Evolutionary conservation across 2,113 vertebrate species (phyloP), one percentile per base, ranked within the genome.

Genomic region (Misgurnus anguillicaudatus): DNA sequence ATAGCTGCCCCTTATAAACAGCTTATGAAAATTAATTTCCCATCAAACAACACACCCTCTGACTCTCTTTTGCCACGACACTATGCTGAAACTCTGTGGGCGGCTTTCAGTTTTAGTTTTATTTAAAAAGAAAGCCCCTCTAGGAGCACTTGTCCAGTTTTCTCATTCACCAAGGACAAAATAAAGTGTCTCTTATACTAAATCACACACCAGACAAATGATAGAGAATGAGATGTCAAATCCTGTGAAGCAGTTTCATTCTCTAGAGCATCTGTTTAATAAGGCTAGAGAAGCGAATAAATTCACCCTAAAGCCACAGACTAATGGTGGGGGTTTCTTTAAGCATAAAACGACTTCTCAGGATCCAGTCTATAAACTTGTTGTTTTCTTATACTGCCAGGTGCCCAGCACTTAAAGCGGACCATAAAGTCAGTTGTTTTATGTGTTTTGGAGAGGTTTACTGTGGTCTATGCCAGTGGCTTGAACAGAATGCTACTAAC

Each of bases 21-120:
- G 80, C 83, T 89, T 86, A 88, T 85, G 74, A 78, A 89, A 88
- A 89, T 90, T 82, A 85, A 90, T 90, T 90, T 79, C 86, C 87
- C 84, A 84, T 84, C 75, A 89, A 87, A 48, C 14, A 72, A 73
- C 21, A 65, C 36, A 41, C 83, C 85, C 74, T 78, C 21, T 75
- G 77, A 85, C 85, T 79, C 75, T 82, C 31, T 42, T 64, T 24
- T 31, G 17, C 11, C 10, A 13, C 31, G n/a, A 16, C 24, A 19
- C 7, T 31, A 41, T 36, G 14, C 45, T 39, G 19, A 3, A 31
- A 16, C 42, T 75, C 60, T 38, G 24, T 75, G 21, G 2, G 11
- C 39, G 19, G 76, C 63, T 86, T 67, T 85, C 11, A 36, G 31
- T 17, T 41, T 16, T 10, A 17, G 14, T 41, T 65, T 38, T 65